Evolutionary conservation across 2,797 vertebrate species (phyloP).

Genomic region (Epinephelus coioides): DNA sequence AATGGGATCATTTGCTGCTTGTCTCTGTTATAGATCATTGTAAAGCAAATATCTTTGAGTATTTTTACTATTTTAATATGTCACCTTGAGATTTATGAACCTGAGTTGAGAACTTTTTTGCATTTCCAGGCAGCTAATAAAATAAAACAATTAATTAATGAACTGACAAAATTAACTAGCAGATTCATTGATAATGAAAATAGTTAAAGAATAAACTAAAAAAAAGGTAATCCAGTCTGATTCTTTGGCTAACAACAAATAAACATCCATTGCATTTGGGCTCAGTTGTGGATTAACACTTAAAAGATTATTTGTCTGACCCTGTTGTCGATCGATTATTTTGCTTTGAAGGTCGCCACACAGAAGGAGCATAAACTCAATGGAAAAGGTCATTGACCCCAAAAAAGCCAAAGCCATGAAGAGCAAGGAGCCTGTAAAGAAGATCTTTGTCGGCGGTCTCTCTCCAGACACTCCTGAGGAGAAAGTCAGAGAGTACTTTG

Average conservation of each 20-base stretch:
- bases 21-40: background rate
- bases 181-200: too few species aligned
- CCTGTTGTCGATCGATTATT: background rate
- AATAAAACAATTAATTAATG: too few species aligned
- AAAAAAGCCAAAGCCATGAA: constrained; percentile 99
- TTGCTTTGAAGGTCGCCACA: constrained; percentile 88
- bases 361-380: constrained; percentile 99
- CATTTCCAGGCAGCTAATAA: too few species aligned
- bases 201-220: background rate
- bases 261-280: background rate
- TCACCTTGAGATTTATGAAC: background rate
- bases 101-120: too few species aligned
- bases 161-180: too few species aligned
- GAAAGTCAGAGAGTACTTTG: constrained; percentile 98
- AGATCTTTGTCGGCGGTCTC: constrained; percentile 98
- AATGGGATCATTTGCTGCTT: background rate
- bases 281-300: background rate
- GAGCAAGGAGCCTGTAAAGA: constrained; percentile 98
- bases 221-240: background rate
- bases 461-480: constrained; percentile 98
- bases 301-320: background rate
- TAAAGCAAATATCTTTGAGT: background rate
- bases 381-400: constrained; percentile 98
- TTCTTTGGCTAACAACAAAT: background rate
- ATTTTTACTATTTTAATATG: background rate